Evolutionary conservation across 2,113 vertebrate genomes (phyloP), one percentile per base, ranked within the genome.

Genomic region (Cettia cetti): DNA sequence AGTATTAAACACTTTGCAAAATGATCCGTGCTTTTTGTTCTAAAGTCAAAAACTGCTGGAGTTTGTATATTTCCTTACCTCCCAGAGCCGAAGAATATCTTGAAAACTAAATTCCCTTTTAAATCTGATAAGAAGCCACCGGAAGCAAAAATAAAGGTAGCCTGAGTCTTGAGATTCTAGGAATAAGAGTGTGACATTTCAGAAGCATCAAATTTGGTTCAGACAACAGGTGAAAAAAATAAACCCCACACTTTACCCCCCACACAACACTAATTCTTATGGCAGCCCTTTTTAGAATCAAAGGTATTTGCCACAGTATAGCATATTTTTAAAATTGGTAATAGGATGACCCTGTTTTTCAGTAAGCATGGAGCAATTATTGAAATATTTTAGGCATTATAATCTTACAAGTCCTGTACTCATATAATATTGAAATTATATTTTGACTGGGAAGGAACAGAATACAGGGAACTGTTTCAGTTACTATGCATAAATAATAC

Each of bases 61-160:
- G 5, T 76, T 84, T 69, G 24, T 59, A 10, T 68, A 94, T 19
- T 45, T 95, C 93, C 98, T 98, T 96, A 99, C 99, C 99, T 99
- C 99, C 99, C 99, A 99, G 60, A 99, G 98, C 56, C 99, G 98
- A 89, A 99, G 98, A 93, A 99, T 99, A 89, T 99, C 99, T 97
- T 98, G 98, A 98, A 99, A 99, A 96, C 98, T 98, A 88, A 99
- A 99, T 95, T 99, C 99, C 92, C 99, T 98, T 98, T 99, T 99
- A 93, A 99, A 99, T 96, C 98, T 98, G 97, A 99, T 99, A 96
- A 99, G 97, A 95, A 99, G 97, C 99, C 99, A 99, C 42, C 99
- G 99, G 97, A 99, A 99, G 95, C 99, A 99, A 98, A 99, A 99
- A 89, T 99, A 99, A 53, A 99, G 97, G 92, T 99, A 99, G 69